Evolutionary conservation across 2,797 vertebrate genomes (phyloP), one percentile per base, ranked within the genome.

Genomic region (Spinus olivaceus): DNA sequence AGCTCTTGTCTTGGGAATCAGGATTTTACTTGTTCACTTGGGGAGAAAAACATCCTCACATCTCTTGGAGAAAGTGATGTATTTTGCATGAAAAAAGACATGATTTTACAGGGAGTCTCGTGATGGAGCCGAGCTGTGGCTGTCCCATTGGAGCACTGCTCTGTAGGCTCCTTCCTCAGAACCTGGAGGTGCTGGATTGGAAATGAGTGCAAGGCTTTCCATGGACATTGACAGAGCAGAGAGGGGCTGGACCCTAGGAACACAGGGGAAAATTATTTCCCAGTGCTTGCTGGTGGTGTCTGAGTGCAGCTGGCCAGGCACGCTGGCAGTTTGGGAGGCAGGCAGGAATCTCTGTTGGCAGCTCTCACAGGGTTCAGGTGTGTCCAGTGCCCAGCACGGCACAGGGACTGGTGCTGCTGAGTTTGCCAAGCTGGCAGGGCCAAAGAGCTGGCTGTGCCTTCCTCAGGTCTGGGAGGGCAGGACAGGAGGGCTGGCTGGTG

Each of bases 11-110:
- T 86, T 72, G 60, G 76, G 65, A 76, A 81, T 83, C 50, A 19
- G 59, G 66, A 71, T 79, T 97, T 93, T 95, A 78, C 79, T 56
- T 92, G 69, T 76, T 89, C 82, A 47, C 57, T 78, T 83, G 54
- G 37, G 56, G 41, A 63, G 10, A 44, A 47, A 60, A 73, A 72
- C 64, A 82, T 60, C 17, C 24, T 57, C 37, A 14, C 56, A 23
- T 74, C 6, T 87, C 57, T 35, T 74, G 46, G 47, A 91, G 61
- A 64, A 81, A 69, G 33, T 0, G 25, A 54, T 49, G 50, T 28
- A 23, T 78, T 95, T 94, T 81, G 77, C 44, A 50, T 87, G 28
- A 49, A 92, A 92, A 88, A 80, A 65, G 35, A 28, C 4, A 3
- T 57, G 25, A 56, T 71, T 64, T 82, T 57, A 25, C 20, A 32